Percentiles rank a stretch among this genome's conserved stretches.
Conservation (phyloP, 1,140 invertebrate species). For the Dreissena rostriformis region DNA sequence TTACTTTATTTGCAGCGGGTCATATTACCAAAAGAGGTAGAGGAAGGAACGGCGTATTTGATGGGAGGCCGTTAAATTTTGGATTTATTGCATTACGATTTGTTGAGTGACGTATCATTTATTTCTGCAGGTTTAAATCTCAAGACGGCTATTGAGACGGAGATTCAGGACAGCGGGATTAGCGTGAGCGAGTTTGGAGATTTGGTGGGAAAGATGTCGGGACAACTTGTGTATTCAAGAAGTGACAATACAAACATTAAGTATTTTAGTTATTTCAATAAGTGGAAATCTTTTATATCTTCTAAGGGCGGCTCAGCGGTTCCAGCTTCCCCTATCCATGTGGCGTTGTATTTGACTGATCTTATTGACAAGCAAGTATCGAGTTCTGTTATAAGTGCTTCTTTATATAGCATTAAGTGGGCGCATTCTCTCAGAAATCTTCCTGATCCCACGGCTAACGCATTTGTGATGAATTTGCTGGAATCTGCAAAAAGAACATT, state of each 20-base stretch:
- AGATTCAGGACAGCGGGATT: not conserved
- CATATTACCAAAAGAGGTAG: slow-evolving; percentile 2
- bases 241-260: slow-evolving; percentile 35
- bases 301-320: not conserved
- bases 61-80: slow-evolving; percentile 19
- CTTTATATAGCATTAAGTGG: slow-evolving; percentile 24
- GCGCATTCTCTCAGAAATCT: slow-evolving; percentile 24
- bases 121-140: slow-evolving; percentile 16
- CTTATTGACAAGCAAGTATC: not conserved
- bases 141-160: not conserved
- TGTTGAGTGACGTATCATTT: not conserved
- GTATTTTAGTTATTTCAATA: slow-evolving; percentile 36
- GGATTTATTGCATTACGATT: slow-evolving; percentile 6
- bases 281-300: slow-evolving; percentile 15
- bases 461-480: slow-evolving; percentile 10
- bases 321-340: slow-evolving; percentile 21
- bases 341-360: slow-evolving; percentile 28
- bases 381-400: not conserved
- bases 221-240: slow-evolving; percentile 4
- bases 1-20: not conserved
- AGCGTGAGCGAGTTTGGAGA: not conserved
- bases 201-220: slow-evolving; percentile 11
- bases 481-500: slow-evolving; percentile 6
- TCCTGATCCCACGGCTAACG: not conserved
- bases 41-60: slow-evolving; percentile 28